Conservation (phyloP, 2,888 invertebrate genomes). For the Dryomyza anilis region DNA sequence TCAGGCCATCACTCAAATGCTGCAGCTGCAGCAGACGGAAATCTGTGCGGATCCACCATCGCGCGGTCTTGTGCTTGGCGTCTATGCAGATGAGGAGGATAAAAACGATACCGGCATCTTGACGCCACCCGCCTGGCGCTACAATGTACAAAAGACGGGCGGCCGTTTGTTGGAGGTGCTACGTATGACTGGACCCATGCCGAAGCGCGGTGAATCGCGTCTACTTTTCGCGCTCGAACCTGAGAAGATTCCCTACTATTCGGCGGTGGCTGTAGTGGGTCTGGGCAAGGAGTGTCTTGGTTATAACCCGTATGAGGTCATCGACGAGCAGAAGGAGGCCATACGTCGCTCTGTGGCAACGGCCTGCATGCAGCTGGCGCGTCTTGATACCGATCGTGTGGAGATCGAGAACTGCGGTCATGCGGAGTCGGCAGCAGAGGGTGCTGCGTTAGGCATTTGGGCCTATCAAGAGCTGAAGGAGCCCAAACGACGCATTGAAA, state of each 20-base stretch:
- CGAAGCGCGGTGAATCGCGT: conserved; percentile 64
- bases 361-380: conserved; percentile 66
- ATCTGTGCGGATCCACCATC: conserved; percentile 55
- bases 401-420: conserved; percentile 75
- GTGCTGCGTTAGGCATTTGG: conserved; percentile 72
- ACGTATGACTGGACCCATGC: conserved; percentile 63
- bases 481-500: conserved; percentile 44
- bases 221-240: conserved; percentile 71
- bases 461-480: conserved; percentile 66
- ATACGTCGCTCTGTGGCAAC: conserved; percentile 72
- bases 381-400: conserved; percentile 65
- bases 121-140: conserved; percentile 68
- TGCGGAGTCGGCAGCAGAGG: conserved; percentile 81
- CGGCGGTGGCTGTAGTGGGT: conserved; percentile 75
- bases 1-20: conserved; percentile 52
- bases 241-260: conserved; percentile 61
- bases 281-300: conserved; percentile 72
- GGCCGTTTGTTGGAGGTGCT: conserved; percentile 66
- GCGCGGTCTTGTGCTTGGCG: conserved; percentile 67
- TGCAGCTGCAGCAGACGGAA: conserved; percentile 52
- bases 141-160: conserved; percentile 63
- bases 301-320: conserved; percentile 71
- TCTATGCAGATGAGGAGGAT: conserved; percentile 68
- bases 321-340: conserved; percentile 77
- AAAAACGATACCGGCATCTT: conserved; percentile 65